Percentiles rank a stretch among this genome's conserved stretches.
Conservation (phyloP, 2,888 invertebrate genomes). For the Phyllotreta striolata region DNA sequence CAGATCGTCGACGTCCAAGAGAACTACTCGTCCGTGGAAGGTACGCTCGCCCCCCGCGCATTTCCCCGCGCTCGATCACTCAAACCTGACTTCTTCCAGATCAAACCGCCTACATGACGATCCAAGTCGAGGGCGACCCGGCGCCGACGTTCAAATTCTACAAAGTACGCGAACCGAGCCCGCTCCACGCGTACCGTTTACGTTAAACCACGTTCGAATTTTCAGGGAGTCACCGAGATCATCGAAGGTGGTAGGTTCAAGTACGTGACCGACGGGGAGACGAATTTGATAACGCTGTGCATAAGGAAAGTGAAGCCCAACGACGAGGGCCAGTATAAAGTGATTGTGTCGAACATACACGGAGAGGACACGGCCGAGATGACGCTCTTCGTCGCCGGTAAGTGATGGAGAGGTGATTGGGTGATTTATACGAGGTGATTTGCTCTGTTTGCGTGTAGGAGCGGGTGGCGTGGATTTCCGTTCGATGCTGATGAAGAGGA, state of each 20-base stretch:
- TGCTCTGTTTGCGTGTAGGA: conserved; percentile 66
- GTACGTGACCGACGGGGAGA: conserved; percentile 92
- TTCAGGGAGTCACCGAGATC: conserved; percentile 84
- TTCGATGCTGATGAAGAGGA: conserved; percentile 95
- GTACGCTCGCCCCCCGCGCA: too few relatives aligned
- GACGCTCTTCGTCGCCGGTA: conserved; percentile 95
- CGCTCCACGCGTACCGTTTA: too few relatives aligned
- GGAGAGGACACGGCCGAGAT: conserved; percentile 97
- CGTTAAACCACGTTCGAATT: too few relatives aligned
- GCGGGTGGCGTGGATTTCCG: conserved; percentile 99
- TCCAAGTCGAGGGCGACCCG: conserved; percentile 93
- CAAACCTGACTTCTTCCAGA: conserved; percentile 65
- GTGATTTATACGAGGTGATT: background rate
- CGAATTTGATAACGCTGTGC: conserved; percentile 90
- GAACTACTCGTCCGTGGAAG: conserved; percentile 96
- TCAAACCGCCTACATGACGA: conserved; percentile 90
- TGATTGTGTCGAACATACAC: conserved; percentile 90
- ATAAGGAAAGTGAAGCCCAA: conserved; percentile 96
- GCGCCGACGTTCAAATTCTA: conserved; percentile 95
- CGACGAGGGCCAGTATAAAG: conserved; percentile 96
- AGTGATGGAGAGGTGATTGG: conserved; percentile 27
- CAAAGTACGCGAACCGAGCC: conserved; percentile 65
- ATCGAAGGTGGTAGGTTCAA: conserved; percentile 96
- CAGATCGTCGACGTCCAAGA: conserved; percentile 92
- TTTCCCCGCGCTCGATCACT: too few relatives aligned